Conservation (phyloP, 53 echinoderm and acorn worm species). For the Mesocentrotus franciscanus region DNA sequence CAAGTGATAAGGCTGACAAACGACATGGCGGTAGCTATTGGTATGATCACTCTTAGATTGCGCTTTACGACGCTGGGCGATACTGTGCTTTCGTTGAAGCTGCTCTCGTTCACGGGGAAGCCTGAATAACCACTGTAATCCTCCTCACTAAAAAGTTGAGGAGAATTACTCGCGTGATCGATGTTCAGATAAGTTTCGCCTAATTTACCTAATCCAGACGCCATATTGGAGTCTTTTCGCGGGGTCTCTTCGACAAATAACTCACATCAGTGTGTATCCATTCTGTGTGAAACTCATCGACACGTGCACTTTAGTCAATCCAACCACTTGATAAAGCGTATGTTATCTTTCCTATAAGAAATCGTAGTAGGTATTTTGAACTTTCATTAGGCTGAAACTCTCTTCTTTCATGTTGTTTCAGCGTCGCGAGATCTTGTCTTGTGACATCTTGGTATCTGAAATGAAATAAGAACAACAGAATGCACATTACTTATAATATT, state of each 20-base stretch:
- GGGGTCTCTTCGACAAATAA: not conserved
- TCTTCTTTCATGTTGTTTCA: not conserved
- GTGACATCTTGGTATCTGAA: not conserved
- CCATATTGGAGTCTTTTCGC: conserved; percentile 8
- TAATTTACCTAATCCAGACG: conserved; percentile 50
- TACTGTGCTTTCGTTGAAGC: conserved; percentile 49
- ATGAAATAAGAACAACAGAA: not conserved
- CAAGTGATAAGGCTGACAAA: conserved; percentile 84
- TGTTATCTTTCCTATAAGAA: not conserved
- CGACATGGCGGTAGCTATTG: conserved; percentile 87
- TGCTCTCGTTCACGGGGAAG: conserved; percentile 18
- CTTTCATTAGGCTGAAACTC: not conserved
- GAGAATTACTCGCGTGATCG: conserved; percentile 44
- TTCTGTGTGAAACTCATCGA: not conserved
- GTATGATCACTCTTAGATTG: conserved; percentile 72
- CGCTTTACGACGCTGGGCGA: not conserved
- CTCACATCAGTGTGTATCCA: not conserved
- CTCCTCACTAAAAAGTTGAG: conserved; percentile 27
- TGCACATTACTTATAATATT: not conserved
- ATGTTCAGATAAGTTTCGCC: conserved; percentile 50
- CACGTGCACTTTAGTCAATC: not conserved
- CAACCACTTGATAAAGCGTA: not conserved
- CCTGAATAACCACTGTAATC: conserved; percentile 57
- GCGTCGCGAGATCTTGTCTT: not conserved
- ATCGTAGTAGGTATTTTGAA: not conserved